Conservation (phyloP, 2,113 vertebrate genomes). For the Toxostoma redivivum region DNA sequence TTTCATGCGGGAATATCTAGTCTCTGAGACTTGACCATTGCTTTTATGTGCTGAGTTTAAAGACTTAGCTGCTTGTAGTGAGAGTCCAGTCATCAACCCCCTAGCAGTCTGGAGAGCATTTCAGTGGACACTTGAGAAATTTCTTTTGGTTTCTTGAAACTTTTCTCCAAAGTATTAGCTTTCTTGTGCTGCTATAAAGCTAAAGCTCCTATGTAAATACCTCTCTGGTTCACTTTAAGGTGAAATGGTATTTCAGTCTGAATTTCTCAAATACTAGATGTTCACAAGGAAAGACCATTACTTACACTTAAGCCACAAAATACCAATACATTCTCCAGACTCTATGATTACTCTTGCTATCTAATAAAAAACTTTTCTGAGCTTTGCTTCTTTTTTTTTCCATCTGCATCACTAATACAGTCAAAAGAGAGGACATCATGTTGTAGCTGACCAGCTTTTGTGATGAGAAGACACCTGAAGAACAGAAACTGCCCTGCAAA, state of each 20-base stretch:
- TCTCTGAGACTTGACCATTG: constrained; percentile 38
- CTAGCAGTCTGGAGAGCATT: neutral
- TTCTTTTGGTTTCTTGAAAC: constrained; percentile 17
- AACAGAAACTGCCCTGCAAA: neutral
- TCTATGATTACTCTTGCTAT: neutral
- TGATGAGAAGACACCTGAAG: neutral
- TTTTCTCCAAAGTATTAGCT: constrained; percentile 46
- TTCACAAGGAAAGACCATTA: neutral
- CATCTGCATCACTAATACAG: neutral
- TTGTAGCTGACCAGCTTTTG: neutral
- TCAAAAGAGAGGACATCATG: neutral
- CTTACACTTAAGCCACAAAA: neutral
- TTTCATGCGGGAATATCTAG: constrained; percentile 46
- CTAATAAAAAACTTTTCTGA: neutral
- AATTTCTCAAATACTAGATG: neutral
- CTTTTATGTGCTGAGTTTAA: constrained; percentile 76
- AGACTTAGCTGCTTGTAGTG: constrained; percentile 72
- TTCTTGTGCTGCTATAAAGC: constrained; percentile 4
- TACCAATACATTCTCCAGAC: neutral
- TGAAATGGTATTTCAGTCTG: neutral
- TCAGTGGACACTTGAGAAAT: constrained; percentile 10
- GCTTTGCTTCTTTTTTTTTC: neutral
- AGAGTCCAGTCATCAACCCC: constrained; percentile 63
- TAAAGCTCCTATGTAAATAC: constrained; percentile 17
- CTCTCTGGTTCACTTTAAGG: constrained; percentile 19